A percentile compares a stretch with the other conserved stretches of the same genome.
Conservation (phyloP, 2,113 vertebrate genomes). For the Hemichromis elongatus region DNA sequence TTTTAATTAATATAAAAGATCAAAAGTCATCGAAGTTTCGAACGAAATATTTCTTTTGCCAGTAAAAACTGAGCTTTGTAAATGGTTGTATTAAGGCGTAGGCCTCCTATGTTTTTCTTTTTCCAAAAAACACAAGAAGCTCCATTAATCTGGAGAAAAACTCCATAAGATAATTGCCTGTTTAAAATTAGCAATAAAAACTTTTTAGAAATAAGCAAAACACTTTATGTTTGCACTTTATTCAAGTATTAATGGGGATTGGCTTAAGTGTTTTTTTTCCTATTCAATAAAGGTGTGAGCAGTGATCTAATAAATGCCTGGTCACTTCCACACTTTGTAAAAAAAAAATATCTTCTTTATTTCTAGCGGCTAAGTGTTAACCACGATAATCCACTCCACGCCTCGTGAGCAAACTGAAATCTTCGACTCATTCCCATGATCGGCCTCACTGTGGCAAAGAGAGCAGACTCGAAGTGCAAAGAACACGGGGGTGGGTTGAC, state of each 20-base stretch:
- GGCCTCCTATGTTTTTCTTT: neutral
- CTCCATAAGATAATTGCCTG: neutral
- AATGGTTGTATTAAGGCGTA: neutral
- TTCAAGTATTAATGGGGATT: neutral
- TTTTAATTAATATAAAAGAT: neutral
- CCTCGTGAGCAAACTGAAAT: slow-evolving; percentile 17
- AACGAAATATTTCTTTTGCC: neutral
- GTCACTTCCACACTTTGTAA: no score
- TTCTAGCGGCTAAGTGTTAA: neutral
- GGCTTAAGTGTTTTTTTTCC: neutral
- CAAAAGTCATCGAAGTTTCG: neutral
- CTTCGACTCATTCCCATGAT: neutral
- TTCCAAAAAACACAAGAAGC: neutral
- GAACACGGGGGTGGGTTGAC: slow-evolving; percentile 30
- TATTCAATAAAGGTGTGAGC: neutral
- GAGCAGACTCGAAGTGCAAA: neutral
- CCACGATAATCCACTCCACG: neutral
- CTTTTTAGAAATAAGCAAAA: neutral
- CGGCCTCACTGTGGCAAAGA: neutral
- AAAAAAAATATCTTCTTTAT: neutral
- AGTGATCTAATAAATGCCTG: neutral
- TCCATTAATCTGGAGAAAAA: neutral
- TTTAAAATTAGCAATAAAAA: neutral
- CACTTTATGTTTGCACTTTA: neutral
- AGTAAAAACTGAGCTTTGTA: neutral